Evolutionary conservation across 2,113 vertebrate genomes (phyloP).

Genomic region (Campylomormyrus tamandua): DNA sequence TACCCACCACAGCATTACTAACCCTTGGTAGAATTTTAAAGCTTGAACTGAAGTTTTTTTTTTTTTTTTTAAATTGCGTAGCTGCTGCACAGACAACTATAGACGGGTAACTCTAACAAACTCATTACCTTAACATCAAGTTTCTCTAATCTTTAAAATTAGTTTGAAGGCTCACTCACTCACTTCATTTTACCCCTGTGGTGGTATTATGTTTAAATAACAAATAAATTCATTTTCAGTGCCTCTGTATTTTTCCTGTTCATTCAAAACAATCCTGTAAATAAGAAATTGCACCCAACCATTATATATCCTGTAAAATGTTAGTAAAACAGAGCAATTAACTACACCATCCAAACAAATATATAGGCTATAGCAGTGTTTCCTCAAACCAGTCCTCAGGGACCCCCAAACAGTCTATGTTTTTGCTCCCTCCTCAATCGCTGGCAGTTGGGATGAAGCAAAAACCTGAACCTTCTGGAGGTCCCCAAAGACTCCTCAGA

Average conservation of each 20-base stretch:
- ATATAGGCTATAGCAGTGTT: neutral
- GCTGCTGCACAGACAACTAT: neutral
- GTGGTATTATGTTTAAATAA: neutral
- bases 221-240: neutral
- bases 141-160: neutral
- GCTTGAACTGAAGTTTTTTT: neutral
- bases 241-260: neutral
- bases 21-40: neutral
- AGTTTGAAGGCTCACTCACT: neutral
- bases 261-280: neutral
- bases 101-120: neutral
- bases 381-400: neutral
- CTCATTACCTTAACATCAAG: neutral
- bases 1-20: neutral
- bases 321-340: neutral
- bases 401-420: neutral
- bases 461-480: neutral
- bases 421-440: neutral
- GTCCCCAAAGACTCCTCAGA: neutral
- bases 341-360: neutral
- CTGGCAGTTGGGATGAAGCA: neutral
- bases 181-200: neutral
- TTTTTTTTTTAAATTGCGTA: neutral
- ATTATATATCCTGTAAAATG: neutral
- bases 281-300: neutral